phyloP scores from a whole-genome alignment of 2,888 invertebrate species.

The Helleia helle region DNA sequence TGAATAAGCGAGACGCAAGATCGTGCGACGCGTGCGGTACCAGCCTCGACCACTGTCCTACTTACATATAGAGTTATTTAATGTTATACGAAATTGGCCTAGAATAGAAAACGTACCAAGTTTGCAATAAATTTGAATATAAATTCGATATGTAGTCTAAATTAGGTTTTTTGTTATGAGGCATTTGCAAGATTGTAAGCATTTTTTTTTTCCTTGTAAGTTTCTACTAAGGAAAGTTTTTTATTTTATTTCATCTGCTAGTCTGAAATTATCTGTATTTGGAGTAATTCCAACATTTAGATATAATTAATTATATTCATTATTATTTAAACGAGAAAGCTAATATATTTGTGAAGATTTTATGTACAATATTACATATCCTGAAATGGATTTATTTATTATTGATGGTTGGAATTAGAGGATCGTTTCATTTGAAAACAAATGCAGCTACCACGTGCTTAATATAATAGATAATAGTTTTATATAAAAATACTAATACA shows the following conservation, averaged over 20 bases:
- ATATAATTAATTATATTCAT: too few species aligned
- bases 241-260: background rate
- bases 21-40: slow-evolving; percentile 80
- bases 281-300: too few species aligned
- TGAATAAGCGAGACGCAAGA: slow-evolving; percentile 78
- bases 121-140: background rate
- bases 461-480: too few species aligned
- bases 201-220: background rate
- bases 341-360: too few species aligned
- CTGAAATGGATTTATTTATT: too few species aligned
- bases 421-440: too few species aligned
- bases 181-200: background rate
- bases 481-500: too few species aligned
- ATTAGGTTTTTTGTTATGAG: background rate
- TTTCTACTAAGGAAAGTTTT: background rate
- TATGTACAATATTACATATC: too few species aligned
- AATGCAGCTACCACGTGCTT: too few species aligned
- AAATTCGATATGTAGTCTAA: background rate
- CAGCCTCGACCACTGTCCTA: slow-evolving; percentile 82
- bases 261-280: too few species aligned
- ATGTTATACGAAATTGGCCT: background rate
- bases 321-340: too few species aligned
- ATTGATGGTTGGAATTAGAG: too few species aligned
- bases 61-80: slow-evolving; percentile 74
- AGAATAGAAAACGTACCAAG: background rate